Percentiles rank a stretch among this genome's conserved stretches.
These are phyloP conservation scores for Apomyelois bistriatella DNA, from an alignment of 2,888 invertebrate species.

Conservation along the genomic window DNA sequence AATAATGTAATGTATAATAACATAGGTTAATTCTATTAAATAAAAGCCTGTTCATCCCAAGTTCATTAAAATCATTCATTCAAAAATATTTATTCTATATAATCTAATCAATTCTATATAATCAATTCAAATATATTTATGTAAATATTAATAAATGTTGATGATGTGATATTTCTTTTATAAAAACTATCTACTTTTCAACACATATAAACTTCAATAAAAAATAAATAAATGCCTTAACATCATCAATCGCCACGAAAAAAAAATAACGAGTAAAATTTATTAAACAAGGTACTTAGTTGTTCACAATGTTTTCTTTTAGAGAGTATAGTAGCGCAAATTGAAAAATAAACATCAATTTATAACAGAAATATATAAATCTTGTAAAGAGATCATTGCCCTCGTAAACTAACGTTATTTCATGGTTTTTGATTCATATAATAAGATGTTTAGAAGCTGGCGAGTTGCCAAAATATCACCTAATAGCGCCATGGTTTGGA, in stretches of 20 bases:
- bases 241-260: neutral
- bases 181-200: too few species aligned
- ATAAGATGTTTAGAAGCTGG: neutral
- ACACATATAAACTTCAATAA: too few species aligned
- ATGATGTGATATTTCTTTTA: too few species aligned
- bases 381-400: constrained; percentile 2
- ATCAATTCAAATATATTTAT: too few species aligned
- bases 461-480: neutral
- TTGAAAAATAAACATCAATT: constrained; percentile 5
- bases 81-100: too few species aligned
- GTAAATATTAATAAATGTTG: too few species aligned
- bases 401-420: constrained; percentile 1
- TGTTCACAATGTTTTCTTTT: neutral
- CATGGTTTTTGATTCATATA: neutral
- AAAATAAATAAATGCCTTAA: too few species aligned
- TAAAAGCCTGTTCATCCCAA: too few species aligned
- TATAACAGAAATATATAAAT: neutral
- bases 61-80: too few species aligned
- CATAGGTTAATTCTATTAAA: too few species aligned
- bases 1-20: too few species aligned
- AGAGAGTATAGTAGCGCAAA: neutral
- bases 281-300: neutral
- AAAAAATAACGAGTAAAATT: neutral
- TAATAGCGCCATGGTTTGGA: neutral
- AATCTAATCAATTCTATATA: too few species aligned